Percentiles rank a stretch among this genome's conserved stretches.
Evolutionary conservation across 2,797 vertebrate species (phyloP).

Genomic region (Carapus acus): DNA sequence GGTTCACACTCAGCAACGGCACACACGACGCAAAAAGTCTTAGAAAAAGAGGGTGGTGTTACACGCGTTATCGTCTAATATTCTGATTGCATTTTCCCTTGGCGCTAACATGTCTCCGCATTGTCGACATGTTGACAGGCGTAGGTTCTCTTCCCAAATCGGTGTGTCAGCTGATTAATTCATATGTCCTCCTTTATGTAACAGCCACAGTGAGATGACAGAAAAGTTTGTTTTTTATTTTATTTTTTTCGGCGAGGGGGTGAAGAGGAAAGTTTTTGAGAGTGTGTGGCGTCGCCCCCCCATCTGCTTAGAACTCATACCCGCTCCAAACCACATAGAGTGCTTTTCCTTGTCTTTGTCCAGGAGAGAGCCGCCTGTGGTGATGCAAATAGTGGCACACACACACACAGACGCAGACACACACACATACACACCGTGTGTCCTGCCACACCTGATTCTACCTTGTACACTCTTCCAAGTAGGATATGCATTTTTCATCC

Average conservation of each 20-base stretch:
- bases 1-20: constrained; percentile 19
- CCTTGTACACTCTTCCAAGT: too few relatives aligned
- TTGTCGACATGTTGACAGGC: constrained; percentile 23
- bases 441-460: too few relatives aligned
- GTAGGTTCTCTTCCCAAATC: constrained; percentile 13
- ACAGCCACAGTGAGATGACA: background rate
- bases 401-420: too few relatives aligned
- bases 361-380: too few relatives aligned
- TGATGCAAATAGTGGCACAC: too few relatives aligned
- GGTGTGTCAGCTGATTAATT: background rate
- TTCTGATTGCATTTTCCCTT: too few relatives aligned
- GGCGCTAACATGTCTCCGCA: too few relatives aligned
- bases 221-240: constrained; percentile 1
- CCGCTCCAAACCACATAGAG: constrained; percentile 27
- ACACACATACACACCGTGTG: too few relatives aligned
- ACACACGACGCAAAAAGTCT: background rate
- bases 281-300: background rate
- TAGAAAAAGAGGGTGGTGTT: background rate
- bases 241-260: too few relatives aligned
- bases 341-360: constrained; percentile 14
- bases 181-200: background rate
- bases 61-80: too few relatives aligned
- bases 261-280: background rate
- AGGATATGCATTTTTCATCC: too few relatives aligned
- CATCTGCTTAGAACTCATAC: constrained; percentile 23